Evolutionary conservation across 2,113 vertebrate species (phyloP).

Genomic region (Tautogolabrus adspersus): DNA sequence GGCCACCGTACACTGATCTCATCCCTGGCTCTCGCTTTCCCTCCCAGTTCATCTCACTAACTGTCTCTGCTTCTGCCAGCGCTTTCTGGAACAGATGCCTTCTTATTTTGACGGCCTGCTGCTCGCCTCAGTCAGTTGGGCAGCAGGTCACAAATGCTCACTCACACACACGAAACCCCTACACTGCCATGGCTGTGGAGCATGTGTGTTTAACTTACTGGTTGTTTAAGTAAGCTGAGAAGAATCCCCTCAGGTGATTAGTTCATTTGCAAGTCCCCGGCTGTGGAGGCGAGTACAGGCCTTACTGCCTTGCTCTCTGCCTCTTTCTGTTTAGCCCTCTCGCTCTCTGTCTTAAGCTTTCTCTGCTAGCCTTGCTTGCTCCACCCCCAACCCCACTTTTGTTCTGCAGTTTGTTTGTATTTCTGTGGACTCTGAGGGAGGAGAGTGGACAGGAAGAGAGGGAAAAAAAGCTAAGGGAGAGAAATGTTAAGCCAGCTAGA

Average conservation of each 20-base stretch:
- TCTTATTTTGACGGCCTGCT: conserved; percentile 73
- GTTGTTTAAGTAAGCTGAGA: conserved; percentile 82
- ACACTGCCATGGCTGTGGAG: conserved; percentile 55
- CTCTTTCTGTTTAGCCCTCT: conserved; percentile 30
- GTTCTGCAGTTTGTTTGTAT: conserved; percentile 69
- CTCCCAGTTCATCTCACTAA: conserved; percentile 66
- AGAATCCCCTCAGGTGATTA: conserved; percentile 83
- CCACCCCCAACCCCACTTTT: conserved; percentile 4
- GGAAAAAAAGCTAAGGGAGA: conserved; percentile 41
- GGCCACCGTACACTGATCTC: conserved; percentile 45
- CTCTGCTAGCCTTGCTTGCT: conserved; percentile 23
- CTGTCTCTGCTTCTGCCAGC: conserved; percentile 67
- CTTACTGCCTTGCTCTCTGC: conserved; percentile 37
- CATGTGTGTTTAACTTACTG: conserved; percentile 79
- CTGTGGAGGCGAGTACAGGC: conserved; percentile 43
- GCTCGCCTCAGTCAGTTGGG: conserved; percentile 67
- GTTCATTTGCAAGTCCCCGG: conserved; percentile 76
- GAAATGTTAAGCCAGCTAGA: conserved; percentile 71
- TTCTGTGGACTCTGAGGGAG: conserved; percentile 44
- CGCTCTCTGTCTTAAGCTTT: conserved; percentile 30
- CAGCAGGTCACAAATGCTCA: conserved; percentile 71
- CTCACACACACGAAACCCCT: conserved; percentile 45
- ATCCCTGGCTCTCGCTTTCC: conserved; percentile 45
- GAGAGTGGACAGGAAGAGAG: conserved; percentile 27
- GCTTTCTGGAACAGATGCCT: conserved; percentile 73